These are phyloP conservation scores for Drosophila bipectinata DNA, from an alignment of 1,140 invertebrate genomes.

Conservation along the genomic window DNA sequence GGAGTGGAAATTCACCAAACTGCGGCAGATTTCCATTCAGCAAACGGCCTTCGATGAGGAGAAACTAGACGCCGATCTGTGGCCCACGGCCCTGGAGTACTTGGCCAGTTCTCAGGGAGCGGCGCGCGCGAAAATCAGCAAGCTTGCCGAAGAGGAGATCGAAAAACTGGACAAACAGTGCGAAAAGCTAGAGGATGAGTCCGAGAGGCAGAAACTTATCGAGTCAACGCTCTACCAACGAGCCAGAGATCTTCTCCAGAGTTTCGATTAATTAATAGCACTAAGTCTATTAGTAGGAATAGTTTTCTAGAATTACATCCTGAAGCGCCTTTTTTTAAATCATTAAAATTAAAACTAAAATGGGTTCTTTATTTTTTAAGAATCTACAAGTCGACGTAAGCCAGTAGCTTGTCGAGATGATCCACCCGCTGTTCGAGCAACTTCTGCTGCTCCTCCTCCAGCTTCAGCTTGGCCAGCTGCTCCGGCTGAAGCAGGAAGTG, in stretches of 20 bases:
- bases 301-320: background rate
- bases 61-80: conserved; percentile 86
- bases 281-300: conserved; percentile 17
- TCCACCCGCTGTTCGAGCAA: conserved; percentile 85
- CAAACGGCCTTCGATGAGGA: conserved; percentile 87
- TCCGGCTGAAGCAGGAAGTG: conserved; percentile 89
- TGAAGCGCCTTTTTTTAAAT: background rate
- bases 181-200: conserved; percentile 70
- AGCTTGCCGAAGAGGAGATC: conserved; percentile 87
- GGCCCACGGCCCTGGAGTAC: conserved; percentile 88
- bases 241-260: conserved; percentile 85
- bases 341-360: background rate
- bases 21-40: conserved; percentile 89
- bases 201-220: conserved; percentile 65
- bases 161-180: conserved; percentile 86
- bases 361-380: conserved; percentile 1
- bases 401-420: conserved; percentile 85
- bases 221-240: conserved; percentile 84
- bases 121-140: conserved; percentile 86
- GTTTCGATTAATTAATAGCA: conserved; percentile 63
- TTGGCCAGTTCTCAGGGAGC: conserved; percentile 88
- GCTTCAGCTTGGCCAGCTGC: conserved; percentile 77
- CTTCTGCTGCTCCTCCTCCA: conserved; percentile 84
- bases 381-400: conserved; percentile 70
- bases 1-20: conserved; percentile 92